A percentile compares a stretch with the other conserved stretches of the same genome.
These are phyloP conservation scores for Lysandra coridon DNA, from an alignment of 2,888 invertebrate genomes.

Conservation along the genomic window DNA sequence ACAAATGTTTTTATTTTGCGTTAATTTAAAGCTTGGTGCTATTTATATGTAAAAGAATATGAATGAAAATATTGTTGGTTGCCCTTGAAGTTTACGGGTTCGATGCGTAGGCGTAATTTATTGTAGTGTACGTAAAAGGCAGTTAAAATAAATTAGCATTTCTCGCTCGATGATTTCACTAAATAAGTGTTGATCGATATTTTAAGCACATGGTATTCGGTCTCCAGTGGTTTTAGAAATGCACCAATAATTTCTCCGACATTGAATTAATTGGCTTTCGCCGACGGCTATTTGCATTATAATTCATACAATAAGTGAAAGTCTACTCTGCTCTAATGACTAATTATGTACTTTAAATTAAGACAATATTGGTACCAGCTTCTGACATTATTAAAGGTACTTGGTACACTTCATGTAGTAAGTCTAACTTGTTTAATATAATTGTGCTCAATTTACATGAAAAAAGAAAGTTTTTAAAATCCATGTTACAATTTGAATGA, in stretches of 20 bases:
- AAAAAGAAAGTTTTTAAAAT: slow-evolving; percentile 6
- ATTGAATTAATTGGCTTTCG: slow-evolving; percentile 46
- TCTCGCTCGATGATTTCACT: slow-evolving; percentile 31
- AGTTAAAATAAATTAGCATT: slow-evolving; percentile 26
- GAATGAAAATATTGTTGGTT: neutral
- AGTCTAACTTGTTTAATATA: neutral
- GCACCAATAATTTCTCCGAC: slow-evolving; percentile 59
- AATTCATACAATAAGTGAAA: slow-evolving; percentile 45
- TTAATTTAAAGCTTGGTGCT: neutral
- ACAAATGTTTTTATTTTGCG: slow-evolving; percentile 6
- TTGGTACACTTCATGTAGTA: neutral
- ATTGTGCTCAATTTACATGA: neutral
- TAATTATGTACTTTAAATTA: slow-evolving; percentile 6
- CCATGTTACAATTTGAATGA: neutral
- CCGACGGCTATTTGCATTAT: slow-evolving; percentile 40
- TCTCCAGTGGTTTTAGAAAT: slow-evolving; percentile 51
- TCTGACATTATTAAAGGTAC: neutral
- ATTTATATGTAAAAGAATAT: neutral
- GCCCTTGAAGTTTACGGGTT: slow-evolving; percentile 3
- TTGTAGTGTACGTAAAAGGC: slow-evolving; percentile 25
- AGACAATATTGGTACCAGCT: slow-evolving; percentile 2
- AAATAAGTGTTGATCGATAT: slow-evolving; percentile 19
- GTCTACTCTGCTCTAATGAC: slow-evolving; percentile 35
- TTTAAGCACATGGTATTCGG: slow-evolving; percentile 4
- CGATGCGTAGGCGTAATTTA: slow-evolving; percentile 32